Conservation (phyloP, 1,140 invertebrate genomes). For the Pseudomyrmex gracilis region DNA sequence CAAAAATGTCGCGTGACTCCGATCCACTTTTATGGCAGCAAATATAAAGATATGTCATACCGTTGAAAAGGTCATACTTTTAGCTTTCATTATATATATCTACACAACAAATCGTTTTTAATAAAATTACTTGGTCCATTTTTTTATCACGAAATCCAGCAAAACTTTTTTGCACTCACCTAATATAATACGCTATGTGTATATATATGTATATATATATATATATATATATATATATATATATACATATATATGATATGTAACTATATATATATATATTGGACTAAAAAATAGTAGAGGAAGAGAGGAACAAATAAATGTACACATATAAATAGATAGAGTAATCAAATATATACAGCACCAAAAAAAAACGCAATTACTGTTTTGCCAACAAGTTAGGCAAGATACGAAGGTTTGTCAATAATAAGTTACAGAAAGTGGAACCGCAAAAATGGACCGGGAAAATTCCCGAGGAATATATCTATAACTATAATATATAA, state of each 20-base stretch:
- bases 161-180: no score
- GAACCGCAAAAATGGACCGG: slow-evolving; percentile 1
- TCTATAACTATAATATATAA: slow-evolving; percentile 15
- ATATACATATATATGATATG: no score
- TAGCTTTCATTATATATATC: no score
- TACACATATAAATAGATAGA: slow-evolving; percentile 31
- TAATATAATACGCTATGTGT: slow-evolving; percentile 14
- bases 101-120: no score
- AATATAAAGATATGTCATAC: no score
- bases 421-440: slow-evolving; percentile 46
- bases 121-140: no score
- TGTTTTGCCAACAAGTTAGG: slow-evolving; percentile 58
- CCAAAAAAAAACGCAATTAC: slow-evolving; percentile 60
- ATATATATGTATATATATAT: slow-evolving; percentile 3
- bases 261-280: slow-evolving; percentile 34
- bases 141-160: no score
- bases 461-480: not conserved
- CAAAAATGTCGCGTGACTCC: no score
- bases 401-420: slow-evolving; percentile 56
- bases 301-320: slow-evolving; percentile 12
- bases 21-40: no score
- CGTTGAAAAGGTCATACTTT: not conserved
- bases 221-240: slow-evolving; percentile 19
- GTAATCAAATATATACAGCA: slow-evolving; percentile 64
- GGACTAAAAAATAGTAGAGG: slow-evolving; percentile 11